Evolutionary conservation across 2,113 vertebrate genomes (phyloP), one percentile per base, ranked within the genome.

Genomic region (Centrocercus urophasianus): DNA sequence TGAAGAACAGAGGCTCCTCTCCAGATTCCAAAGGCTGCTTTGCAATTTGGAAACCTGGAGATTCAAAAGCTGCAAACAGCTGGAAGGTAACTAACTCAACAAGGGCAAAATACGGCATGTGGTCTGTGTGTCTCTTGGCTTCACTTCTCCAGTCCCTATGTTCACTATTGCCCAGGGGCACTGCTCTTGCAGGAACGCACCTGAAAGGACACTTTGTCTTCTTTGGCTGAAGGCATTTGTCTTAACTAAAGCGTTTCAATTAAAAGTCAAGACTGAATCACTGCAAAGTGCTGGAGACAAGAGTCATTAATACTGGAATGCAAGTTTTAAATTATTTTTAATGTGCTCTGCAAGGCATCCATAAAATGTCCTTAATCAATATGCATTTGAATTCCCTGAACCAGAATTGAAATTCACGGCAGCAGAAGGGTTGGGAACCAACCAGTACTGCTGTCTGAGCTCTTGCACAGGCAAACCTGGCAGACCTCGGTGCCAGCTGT

Each of bases 291-390:
- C 85, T 0, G 0, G 54, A 91, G 95, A 95, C 73, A 77, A 76
- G 79, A 92, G 87, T 79, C 87, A 74, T 96, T 93, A 95, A 93
- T 91, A 86, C 32, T 17, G 70, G 82, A 76, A 84, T 56, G 45
- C 47, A 72, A 73, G 80, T 86, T 92, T 94, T 81, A 93, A 95
- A 96, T 95, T 79, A 89, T 83, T 94, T 88, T 96, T 93, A 93
- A 91, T 96, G 93, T 48, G 87, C 73, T 92, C 63, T 91, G 76
- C 73, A 79, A 94, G 79, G 82, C 70, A 79, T 82, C 57, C 75
- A 79, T 86, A 87, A 86, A 94, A 95, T 65, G 45, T 50, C 42
- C 36, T 86, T 84, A 84, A 94, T 94, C 93, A 84, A 91, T 91
- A 86, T 38, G 64, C 5, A 1, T 60, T 94, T 80, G 87, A 94